A percentile compares a stretch with the other conserved stretches of the same genome.
Conservation (phyloP, 2,888 invertebrate genomes). For the Alcis repandata region DNA sequence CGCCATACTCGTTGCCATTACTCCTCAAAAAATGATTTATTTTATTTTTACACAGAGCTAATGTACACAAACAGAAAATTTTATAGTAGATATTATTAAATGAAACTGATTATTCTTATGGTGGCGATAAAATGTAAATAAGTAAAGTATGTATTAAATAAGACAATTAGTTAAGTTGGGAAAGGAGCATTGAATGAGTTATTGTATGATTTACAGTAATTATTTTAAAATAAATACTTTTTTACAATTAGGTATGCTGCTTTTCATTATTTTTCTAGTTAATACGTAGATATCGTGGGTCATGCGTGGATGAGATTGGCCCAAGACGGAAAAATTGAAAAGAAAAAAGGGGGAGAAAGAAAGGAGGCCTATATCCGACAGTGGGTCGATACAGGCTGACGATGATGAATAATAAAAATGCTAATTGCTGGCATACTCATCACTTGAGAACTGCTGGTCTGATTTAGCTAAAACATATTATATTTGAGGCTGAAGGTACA, state of each 20-base stretch:
- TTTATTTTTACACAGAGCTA: neutral
- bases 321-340: too few species aligned
- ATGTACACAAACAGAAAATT: neutral
- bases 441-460: too few species aligned
- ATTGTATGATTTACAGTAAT: conserved; percentile 68
- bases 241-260: conserved; percentile 10
- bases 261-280: neutral
- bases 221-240: conserved; percentile 64
- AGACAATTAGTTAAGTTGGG: conserved; percentile 57
- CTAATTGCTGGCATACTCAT: too few species aligned
- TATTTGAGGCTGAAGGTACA: too few species aligned
- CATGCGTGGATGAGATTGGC: too few species aligned
- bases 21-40: neutral
- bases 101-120: conserved; percentile 41
- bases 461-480: too few species aligned
- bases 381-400: too few species aligned
- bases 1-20: too few species aligned
- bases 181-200: conserved; percentile 71
- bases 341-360: too few species aligned
- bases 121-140: conserved; percentile 61
- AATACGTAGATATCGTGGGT: too few species aligned
- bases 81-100: conserved; percentile 17
- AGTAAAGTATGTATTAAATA: conserved; percentile 53
- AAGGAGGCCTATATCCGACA: too few species aligned
- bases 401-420: too few species aligned